These are phyloP conservation scores for Phyto melanocephala DNA, from an alignment of 2,888 invertebrate species.

Conservation along the genomic window DNA sequence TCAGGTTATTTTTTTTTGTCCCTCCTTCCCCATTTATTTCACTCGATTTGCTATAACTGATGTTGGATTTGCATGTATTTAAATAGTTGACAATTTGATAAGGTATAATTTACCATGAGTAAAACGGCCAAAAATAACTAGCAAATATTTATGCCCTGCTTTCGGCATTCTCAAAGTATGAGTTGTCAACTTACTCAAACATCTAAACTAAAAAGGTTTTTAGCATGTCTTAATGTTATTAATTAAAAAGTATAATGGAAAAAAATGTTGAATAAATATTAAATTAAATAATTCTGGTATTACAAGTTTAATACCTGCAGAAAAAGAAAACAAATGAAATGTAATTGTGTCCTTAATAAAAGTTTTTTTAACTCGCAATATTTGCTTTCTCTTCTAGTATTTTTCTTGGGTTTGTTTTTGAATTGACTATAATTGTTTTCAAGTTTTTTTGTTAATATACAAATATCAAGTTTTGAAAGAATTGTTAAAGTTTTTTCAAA, in stretches of 20 bases:
- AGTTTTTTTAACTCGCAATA: neutral
- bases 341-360: slow-evolving; percentile 26
- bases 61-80: slow-evolving; percentile 61
- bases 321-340: neutral
- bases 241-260: slow-evolving; percentile 35
- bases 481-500: slow-evolving; percentile 41
- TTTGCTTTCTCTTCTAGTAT: slow-evolving; percentile 22
- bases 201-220: slow-evolving; percentile 29
- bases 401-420: too few relatives aligned
- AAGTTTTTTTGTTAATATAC: slow-evolving; percentile 60
- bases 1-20: neutral
- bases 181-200: slow-evolving; percentile 8
- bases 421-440: slow-evolving; percentile 61
- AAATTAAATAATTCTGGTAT: neutral
- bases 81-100: slow-evolving; percentile 47
- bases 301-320: neutral
- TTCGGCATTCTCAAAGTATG: neutral
- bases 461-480: slow-evolving; percentile 54
- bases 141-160: slow-evolving; percentile 34
- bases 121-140: neutral
- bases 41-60: slow-evolving; percentile 42
- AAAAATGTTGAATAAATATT: too few relatives aligned
- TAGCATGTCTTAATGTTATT: slow-evolving; percentile 57
- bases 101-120: neutral
- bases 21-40: neutral